Base-by-base conservation (phyloP, 2,113 vertebrate genomes). In the Cinclus mexicanus region DNA sequence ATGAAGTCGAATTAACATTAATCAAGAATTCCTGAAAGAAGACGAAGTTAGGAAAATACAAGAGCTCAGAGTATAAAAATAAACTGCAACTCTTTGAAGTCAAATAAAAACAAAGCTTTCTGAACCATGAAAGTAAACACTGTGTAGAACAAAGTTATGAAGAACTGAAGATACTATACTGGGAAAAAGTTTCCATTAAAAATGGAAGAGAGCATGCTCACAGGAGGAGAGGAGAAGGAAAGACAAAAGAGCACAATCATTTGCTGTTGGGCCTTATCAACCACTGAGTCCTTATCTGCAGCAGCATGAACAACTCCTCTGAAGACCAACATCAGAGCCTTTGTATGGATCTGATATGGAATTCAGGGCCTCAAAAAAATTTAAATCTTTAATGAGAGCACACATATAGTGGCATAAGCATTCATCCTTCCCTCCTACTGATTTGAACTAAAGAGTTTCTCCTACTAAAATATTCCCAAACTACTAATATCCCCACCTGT, bases 261-360 rank as follows among this genome's bases (percentile, higher is more conserved):
- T 70, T 72, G 78, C 20, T 77, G 6, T 22, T 78, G 59, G 26
- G 23, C 21, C 68, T 79, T 59, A 52, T 65, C 91, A 95, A 61
- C 61, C 61, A 42, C 68, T 0, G 18, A 87, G 70, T 49, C 82
- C 20, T 89, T 94, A 93, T 84, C 94, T 85, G 67, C 2, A 17
- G 74, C 29, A 89, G 78, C 71, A 77, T 10, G 56, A 91, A 87
- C 91, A 92, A 91, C 95, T 81, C 93, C 94, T 78, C 75, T 86
- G 3, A 81, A 81, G 49, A 88, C 71, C n/a, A 97, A 94, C 87
- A 94, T 85, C 83, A 75, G 60, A 76, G 83, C 64, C 69, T 96
- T 95, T 87, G 83, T 31, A 78, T 1, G 46, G 74, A 92, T 87
- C 93, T 78, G 95, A 93, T 74, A 96, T 81, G 76, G 41, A 87